These are phyloP conservation scores for Premnoplex brunnescens DNA, from an alignment of 2,797 vertebrate species.

Conservation along the genomic window DNA sequence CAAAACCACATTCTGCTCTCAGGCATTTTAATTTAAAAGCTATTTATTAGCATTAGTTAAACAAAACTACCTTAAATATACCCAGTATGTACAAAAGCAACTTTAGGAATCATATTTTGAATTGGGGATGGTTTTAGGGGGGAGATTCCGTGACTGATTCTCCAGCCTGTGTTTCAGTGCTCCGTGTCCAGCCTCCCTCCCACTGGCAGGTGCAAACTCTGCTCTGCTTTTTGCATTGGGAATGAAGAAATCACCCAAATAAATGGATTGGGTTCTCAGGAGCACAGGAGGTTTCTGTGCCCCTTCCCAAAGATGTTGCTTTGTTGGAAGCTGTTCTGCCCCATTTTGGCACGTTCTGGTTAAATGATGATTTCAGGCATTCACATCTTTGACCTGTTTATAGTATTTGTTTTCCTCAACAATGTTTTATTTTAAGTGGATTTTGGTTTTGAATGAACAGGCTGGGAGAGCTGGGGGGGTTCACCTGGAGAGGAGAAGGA, in stretches of 20 bases:
- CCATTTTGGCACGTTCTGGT: background rate
- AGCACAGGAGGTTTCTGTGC: background rate
- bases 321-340: background rate
- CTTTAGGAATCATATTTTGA: background rate
- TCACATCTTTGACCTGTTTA: fast-evolving
- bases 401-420: background rate
- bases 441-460: background rate
- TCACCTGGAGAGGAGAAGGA: background rate
- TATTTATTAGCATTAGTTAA: constrained; percentile 38
- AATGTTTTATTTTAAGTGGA: background rate
- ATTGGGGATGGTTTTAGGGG: background rate
- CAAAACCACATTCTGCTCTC: constrained; percentile 11
- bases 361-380: background rate
- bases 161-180: background rate
- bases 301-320: background rate
- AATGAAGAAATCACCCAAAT: background rate
- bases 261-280: background rate
- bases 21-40: constrained; percentile 13
- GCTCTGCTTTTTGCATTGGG: background rate
- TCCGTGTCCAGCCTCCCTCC: fast-evolving
- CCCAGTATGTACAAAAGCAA: background rate
- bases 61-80: background rate
- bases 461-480: background rate
- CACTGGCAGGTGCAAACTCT: background rate
- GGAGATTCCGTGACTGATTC: background rate